Base-by-base conservation (phyloP, 1,140 invertebrate genomes). In the Aphis craccivora region DNA sequence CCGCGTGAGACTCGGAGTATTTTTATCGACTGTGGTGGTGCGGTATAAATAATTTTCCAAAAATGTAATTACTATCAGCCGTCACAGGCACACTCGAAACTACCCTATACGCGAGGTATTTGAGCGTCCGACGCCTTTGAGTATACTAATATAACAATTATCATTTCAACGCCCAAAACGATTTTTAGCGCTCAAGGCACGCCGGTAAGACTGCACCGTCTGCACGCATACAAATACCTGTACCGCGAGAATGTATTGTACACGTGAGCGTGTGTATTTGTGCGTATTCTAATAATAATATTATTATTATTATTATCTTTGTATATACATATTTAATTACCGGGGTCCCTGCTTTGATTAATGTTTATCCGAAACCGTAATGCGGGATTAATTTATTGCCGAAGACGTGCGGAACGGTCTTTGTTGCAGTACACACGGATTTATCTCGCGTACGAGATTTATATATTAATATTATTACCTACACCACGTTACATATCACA, bases 81-180 rank as follows among this genome's bases (percentile, higher is more conserved):
- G 87, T 89, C 87, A 35, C 87, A 37, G 35, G 25, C 87, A 53
- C 3, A 53, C 45, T 14, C 0, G 9, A 18, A 51, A 11, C 48
- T 51, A 87, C 45, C 35, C 43, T 86, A 86, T 22, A 48, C 30
- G 43, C 7, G 45, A 22, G n/a, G n/a, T 35, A 30, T 89, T 89
- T 25, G 48, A 53, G 37, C 87, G 48, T 53, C 8, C 40, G 48
- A 89, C 48, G 87, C 48, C 87, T 89, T 89, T 89, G 87, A 89
- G n/a, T 18, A 48, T 88, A 88, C 35, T 88, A 88, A 40, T 40
- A 84, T 84, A 86, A 86, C 37, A 86, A 89, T 89, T 89, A 89
- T 53, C 48, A 53, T 89, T 89, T 89, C 48, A 35, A 89, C 87
- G 87, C 87, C 87, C 87, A 53, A 89, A 89, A 89, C 48, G 87